These are phyloP conservation scores for Cyrtodaria siliqua DNA, from an alignment of 2,888 invertebrate species.

Conservation along the genomic window DNA sequence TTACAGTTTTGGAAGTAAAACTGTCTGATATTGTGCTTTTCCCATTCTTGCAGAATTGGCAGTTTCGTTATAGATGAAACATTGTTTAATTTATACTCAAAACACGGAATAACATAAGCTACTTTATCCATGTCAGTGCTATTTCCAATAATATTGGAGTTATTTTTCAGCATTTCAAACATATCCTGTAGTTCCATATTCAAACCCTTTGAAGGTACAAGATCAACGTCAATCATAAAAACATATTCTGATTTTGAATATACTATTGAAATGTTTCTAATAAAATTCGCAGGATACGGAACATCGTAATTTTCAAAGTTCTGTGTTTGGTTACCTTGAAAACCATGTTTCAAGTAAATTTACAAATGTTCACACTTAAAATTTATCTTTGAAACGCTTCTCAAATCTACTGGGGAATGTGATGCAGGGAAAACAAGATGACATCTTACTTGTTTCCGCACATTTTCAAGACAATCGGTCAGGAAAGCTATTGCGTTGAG, in stretches of 20 bases:
- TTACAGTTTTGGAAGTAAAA: conserved; percentile 87
- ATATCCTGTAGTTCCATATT: conserved; percentile 47
- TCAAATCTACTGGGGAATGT: conserved; percentile 46
- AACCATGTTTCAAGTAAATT: neutral
- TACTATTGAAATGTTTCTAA: conserved; percentile 87
- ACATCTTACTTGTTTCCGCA: conserved; percentile 86
- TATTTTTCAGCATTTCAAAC: conserved; percentile 36
- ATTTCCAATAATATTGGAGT: conserved; percentile 4
- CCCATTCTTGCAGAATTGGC: conserved; percentile 85
- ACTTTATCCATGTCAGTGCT: conserved; percentile 71
- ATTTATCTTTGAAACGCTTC: neutral
- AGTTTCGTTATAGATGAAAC: conserved; percentile 83
- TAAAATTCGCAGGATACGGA: conserved; percentile 87
- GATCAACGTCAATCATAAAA: conserved; percentile 87
- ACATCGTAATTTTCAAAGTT: conserved; percentile 84
- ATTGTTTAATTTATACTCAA: conserved; percentile 85
- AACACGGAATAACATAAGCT: conserved; percentile 88
- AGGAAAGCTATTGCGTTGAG: conserved; percentile 86
- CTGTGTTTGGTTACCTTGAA: conserved; percentile 18
- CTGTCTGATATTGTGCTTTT: conserved; percentile 86
- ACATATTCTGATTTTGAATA: conserved; percentile 86
- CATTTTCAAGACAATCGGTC: conserved; percentile 85
- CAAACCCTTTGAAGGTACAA: conserved; percentile 87
- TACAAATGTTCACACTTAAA: conserved; percentile 38
- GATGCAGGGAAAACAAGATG: conserved; percentile 87